A percentile compares a stretch with the other conserved stretches of the same genome.
Evolutionary conservation across 30 jellyfish, hydroid and myxozoan genomes (phyloP).

Genomic region (Calvadosia cruxmelitensis): DNA sequence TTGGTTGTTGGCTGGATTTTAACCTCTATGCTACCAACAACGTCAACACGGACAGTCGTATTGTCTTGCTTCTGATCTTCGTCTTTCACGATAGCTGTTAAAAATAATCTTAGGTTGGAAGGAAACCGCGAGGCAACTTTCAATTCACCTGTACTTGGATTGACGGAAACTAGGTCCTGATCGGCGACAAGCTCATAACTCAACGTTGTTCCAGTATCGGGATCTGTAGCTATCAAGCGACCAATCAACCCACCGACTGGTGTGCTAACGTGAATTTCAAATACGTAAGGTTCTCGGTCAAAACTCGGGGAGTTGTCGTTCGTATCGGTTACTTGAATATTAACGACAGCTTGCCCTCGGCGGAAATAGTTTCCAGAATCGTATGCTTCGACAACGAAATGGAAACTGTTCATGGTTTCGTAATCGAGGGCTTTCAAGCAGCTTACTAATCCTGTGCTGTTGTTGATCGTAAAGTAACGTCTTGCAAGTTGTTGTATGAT

Average conservation of each 20-base stretch:
- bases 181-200: neutral
- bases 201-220: neutral
- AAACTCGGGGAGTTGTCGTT: neutral
- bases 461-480: neutral
- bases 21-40: neutral
- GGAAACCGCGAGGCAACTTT: too few species aligned
- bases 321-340: neutral
- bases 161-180: too few species aligned
- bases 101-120: too few species aligned
- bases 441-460: neutral
- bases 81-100: too few species aligned
- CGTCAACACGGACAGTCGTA: neutral
- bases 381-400: neutral
- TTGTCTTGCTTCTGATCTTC: too few species aligned
- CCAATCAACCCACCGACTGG: too few species aligned
- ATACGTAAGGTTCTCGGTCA: neutral
- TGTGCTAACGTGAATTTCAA: neutral
- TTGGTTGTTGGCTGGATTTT: too few species aligned
- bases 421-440: neutral
- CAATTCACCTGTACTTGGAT: too few species aligned
- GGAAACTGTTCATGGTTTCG: neutral
- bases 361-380: neutral
- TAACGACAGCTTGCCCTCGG: neutral
- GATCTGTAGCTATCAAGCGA: too few species aligned
- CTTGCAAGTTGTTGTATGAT: neutral